A percentile compares a stretch with the other conserved stretches of the same genome.
Conservation (phyloP, 2,113 vertebrate species). For the Microtus ochrogaster region DNA sequence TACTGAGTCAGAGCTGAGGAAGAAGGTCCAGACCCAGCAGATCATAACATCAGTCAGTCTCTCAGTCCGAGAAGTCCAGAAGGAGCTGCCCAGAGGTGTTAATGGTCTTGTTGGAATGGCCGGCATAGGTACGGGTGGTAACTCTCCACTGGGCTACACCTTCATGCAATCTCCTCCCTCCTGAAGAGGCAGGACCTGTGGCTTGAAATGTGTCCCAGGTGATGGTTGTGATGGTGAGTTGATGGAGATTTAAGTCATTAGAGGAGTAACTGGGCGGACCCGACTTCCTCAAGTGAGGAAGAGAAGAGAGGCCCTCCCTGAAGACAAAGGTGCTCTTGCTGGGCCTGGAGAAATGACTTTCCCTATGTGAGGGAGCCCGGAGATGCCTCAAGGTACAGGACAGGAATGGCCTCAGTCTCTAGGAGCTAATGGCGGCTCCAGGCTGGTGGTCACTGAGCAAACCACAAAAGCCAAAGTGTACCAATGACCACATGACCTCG, state of each 20-base stretch:
- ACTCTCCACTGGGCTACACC: neutral
- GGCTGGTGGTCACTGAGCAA: neutral
- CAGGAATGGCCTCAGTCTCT: neutral
- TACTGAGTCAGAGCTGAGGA: neutral
- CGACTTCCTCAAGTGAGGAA: neutral
- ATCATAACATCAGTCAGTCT: too few relatives aligned
- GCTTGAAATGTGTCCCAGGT: neutral
- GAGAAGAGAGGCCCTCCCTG: neutral
- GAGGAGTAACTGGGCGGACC: neutral
- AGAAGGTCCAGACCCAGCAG: neutral
- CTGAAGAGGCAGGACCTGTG: neutral
- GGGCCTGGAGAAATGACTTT: neutral
- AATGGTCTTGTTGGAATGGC: neutral
- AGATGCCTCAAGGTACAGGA: neutral
- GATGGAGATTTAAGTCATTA: neutral
- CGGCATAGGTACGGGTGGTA: neutral
- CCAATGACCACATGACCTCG: too few relatives aligned
- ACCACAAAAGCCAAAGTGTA: neutral
- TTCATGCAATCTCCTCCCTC: neutral
- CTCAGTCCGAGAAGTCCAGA: neutral
- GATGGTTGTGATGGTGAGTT: neutral
- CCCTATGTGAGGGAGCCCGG: neutral
- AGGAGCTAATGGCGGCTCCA: neutral
- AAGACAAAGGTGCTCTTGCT: neutral
- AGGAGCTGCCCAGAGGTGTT: rapidly evolving